Conservation (phyloP, 1,140 invertebrate species). For the Euura lappo region DNA sequence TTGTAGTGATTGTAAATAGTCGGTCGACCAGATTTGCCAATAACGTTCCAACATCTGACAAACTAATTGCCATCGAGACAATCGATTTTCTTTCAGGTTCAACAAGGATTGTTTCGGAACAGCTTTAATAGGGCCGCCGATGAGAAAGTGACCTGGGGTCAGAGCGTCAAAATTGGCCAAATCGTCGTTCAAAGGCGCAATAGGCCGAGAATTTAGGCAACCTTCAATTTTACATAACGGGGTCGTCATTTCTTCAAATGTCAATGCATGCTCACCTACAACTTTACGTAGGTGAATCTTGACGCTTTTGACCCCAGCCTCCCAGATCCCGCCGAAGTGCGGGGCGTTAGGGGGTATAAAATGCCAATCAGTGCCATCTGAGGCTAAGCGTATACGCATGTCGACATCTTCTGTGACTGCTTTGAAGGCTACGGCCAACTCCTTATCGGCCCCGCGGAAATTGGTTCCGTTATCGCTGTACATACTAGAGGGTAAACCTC, state of each 20-base stretch:
- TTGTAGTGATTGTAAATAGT: too few species aligned
- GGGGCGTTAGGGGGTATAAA: too few species aligned
- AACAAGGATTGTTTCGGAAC: conserved; percentile 19
- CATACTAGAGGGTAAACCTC: conserved; percentile 18
- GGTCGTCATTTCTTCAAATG: conserved; percentile 16
- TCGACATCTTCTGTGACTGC: too few species aligned
- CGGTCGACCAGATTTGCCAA: conserved; percentile 37
- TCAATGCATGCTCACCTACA: conserved; percentile 20
- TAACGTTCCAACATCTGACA: conserved; percentile 28
- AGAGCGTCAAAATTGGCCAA: conserved; percentile 16
- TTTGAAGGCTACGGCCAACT: too few species aligned
- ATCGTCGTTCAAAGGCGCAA: conserved; percentile 22
- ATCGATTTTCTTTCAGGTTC: conserved; percentile 14
- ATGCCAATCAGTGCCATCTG: too few species aligned
- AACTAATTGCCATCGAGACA: conserved; percentile 30
- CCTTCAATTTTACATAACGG: conserved; percentile 17
- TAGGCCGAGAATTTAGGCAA: conserved; percentile 31
- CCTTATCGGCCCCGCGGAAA: conserved; percentile 20
- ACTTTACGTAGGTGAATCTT: conserved; percentile 33
- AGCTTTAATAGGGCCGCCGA: conserved; percentile 18
- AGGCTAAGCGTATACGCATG: too few species aligned
- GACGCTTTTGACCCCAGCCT: too few species aligned
- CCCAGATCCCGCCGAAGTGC: too few species aligned
- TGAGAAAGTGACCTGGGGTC: conserved; percentile 23
- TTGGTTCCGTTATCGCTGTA: conserved; percentile 25